phyloP scores from a whole-genome alignment of 2,113 vertebrate genomes.

The Hemiprocne comata region DNA sequence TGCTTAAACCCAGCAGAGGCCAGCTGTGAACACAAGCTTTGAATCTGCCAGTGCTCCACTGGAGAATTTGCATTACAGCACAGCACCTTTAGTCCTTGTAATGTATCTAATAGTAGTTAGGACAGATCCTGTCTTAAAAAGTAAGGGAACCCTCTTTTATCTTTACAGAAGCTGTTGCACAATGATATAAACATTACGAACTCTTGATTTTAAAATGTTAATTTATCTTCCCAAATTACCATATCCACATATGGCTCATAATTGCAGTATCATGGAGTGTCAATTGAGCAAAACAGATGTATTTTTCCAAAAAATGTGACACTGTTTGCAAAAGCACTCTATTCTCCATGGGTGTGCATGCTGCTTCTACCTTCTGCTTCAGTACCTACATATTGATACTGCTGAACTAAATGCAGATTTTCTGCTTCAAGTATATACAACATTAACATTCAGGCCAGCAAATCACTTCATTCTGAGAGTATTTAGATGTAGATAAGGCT shows the following conservation, averaged over 20 bases:
- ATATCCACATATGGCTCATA: conserved; percentile 64
- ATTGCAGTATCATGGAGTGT: conserved; percentile 70
- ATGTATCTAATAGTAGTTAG: not conserved
- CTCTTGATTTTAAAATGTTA: conserved; percentile 63
- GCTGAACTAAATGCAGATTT: conserved; percentile 58
- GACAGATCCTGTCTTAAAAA: not conserved
- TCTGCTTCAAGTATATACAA: conserved; percentile 22
- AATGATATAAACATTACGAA: conserved; percentile 50
- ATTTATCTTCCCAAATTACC: conserved; percentile 65
- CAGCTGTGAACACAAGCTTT: not conserved
- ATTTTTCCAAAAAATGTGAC: conserved; percentile 66
- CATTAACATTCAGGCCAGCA: conserved; percentile 46
- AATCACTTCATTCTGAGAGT: conserved; percentile 3
- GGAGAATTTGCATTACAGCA: not conserved
- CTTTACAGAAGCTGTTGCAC: not conserved
- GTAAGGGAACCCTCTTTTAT: not conserved
- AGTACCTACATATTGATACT: conserved; percentile 61
- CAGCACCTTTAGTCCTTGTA: not conserved
- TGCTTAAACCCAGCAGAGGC: not conserved
- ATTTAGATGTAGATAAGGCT: not conserved
- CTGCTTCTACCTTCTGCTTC: conserved; percentile 70
- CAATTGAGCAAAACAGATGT: conserved; percentile 73
- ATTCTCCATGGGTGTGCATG: conserved; percentile 68
- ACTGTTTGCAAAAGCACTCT: conserved; percentile 65
- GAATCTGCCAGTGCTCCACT: not conserved